Evolutionary conservation across 2,113 vertebrate genomes (phyloP).

Genomic region (Chrysemys picta): DNA sequence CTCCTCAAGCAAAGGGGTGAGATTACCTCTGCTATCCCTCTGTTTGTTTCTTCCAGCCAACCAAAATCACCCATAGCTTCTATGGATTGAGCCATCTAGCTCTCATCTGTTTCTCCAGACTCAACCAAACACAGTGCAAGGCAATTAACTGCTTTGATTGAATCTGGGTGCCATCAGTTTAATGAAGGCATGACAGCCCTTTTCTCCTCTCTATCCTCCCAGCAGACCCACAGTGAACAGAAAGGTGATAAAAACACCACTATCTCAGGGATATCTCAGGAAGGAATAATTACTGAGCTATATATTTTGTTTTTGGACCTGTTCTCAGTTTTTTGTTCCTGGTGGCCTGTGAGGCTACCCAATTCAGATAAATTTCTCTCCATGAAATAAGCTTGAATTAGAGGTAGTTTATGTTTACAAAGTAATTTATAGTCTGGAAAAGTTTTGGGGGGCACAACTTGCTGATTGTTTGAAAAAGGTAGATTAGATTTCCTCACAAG

Average conservation of each 20-base stretch:
- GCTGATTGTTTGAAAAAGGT: not conserved
- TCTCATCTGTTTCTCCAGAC: not conserved
- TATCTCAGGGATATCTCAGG: not conserved
- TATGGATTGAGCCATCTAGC: not conserved
- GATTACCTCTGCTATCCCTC: not conserved
- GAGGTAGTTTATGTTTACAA: not conserved
- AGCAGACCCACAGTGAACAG: not conserved
- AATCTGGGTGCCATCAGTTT: not conserved
- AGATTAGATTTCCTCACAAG: too few species aligned
- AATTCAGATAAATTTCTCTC: not conserved
- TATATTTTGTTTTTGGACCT: not conserved
- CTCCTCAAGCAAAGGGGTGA: not conserved
- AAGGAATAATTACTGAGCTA: not conserved
- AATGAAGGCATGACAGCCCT: not conserved
- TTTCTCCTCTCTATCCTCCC: not conserved
- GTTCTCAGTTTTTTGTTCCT: not conserved
- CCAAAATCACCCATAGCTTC: not conserved
- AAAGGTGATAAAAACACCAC: not conserved
- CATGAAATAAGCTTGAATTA: not conserved
- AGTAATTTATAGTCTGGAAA: not conserved
- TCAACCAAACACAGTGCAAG: not conserved
- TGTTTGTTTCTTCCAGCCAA: not conserved
- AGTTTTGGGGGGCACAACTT: not conserved
- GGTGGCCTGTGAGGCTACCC: not conserved
- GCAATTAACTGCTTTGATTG: not conserved